A percentile compares a stretch with the other conserved stretches of the same genome.
phyloP scores from a whole-genome alignment of 1,140 invertebrate genomes.

The Bombus pyrosoma region DNA sequence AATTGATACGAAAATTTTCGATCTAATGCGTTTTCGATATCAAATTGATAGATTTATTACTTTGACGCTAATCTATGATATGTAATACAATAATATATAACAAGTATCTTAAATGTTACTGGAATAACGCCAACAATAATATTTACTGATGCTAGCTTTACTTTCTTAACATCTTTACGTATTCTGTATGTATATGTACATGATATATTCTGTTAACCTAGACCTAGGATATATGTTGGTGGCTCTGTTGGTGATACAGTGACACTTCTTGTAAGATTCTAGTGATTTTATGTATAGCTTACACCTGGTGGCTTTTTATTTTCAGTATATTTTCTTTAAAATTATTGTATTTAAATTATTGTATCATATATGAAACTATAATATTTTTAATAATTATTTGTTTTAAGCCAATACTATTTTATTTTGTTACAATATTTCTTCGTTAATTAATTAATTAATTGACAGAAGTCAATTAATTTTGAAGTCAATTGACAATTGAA shows the following conservation, averaged over 20 bases:
- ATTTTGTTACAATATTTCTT: not conserved
- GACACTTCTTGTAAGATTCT: not conserved
- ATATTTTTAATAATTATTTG: not conserved
- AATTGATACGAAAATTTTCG: not conserved
- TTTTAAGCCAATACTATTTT: not conserved
- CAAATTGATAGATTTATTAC: not conserved
- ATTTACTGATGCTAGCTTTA: not conserved
- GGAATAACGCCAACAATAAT: conserved; percentile 1
- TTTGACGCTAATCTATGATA: not conserved
- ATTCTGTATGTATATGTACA: not conserved
- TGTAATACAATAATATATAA: not conserved
- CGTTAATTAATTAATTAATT: too few species aligned
- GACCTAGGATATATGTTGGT: not conserved
- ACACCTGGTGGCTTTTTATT: not conserved
- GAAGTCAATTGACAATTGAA: too few species aligned
- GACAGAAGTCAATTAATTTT: too few species aligned
- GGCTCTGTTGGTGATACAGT: not conserved
- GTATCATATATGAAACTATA: not conserved
- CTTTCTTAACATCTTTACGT: not conserved
- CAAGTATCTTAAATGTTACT: not conserved
- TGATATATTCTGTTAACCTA: not conserved
- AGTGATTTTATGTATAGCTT: not conserved
- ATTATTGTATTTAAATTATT: not conserved
- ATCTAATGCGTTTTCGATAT: not conserved
- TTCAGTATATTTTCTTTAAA: not conserved